phyloP scores from a whole-genome alignment of 2,888 invertebrate species.

The Stenchaetothrips biformis region DNA sequence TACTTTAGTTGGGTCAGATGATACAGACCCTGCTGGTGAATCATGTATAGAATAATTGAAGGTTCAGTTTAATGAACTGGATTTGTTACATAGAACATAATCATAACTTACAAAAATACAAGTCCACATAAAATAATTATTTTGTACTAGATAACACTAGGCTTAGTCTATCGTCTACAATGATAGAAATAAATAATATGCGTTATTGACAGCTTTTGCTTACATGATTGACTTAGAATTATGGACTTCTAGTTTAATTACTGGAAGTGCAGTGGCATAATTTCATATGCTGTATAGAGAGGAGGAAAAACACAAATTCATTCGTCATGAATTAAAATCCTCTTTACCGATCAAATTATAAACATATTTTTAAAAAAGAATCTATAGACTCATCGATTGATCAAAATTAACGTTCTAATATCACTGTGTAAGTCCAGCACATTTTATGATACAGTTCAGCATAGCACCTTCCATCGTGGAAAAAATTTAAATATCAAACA shows the following conservation, averaged over 20 bases:
- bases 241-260: background rate
- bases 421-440: background rate
- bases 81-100: background rate
- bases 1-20: too few relatives aligned
- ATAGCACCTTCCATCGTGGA: background rate
- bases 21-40: too few relatives aligned
- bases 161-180: background rate
- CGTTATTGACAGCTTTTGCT: background rate
- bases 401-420: background rate
- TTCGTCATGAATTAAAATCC: background rate
- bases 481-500: background rate
- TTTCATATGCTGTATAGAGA: background rate
- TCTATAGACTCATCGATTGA: background rate
- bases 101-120: background rate
- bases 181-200: slow-evolving; percentile 14
- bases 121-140: background rate
- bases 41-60: too few relatives aligned
- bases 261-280: background rate
- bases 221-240: background rate
- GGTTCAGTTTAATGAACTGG: too few relatives aligned
- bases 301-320: background rate
- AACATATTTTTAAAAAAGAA: background rate
- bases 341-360: background rate
- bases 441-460: background rate
- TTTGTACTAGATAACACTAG: slow-evolving; percentile 13